Base-by-base conservation (phyloP, 2,888 invertebrate genomes). In the Cephalotes varians region DNA sequence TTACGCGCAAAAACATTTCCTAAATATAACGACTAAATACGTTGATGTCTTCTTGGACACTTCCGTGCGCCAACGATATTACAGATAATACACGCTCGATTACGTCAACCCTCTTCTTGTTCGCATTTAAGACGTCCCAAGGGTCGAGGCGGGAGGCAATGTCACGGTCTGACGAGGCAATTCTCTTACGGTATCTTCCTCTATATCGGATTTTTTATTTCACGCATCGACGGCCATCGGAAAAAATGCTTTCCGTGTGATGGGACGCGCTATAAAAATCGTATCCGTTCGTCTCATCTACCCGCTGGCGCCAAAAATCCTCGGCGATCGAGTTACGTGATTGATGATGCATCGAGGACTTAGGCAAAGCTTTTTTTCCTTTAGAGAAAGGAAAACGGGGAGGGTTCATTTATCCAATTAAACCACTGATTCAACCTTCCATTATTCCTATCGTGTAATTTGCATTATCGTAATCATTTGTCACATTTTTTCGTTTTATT, bases 161-260 rank as follows among this genome's bases (percentile, higher is more conserved):
- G 18, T 72, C 44, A 58, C 25, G 21, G 7, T 56, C 28, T 54
- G 54, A 34, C 49, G 28, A 47, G 60, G 44, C 47, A 73, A n/a
- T n/a, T 37, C 37, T 80, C 60, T 73, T 54, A 73, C 28, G 18
- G 6, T 49, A 73, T 58, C 40, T 60, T 51, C 58, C 37, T 60
- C 49, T 31, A 51, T 74, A 79, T 62, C n/a, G 21, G 34, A 44
- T 71, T 69, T n/a, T n/a, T n/a, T 58, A 77, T 77, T 77, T 82
- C 58, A 58, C 25, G 47, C 81, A 54, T 65, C 58, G 47, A 40
- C 21, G 49, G 21, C 25, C 44, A n/a, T 64, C 18, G 25, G n/a
- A 54, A 65, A 81, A 76, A 81, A 81, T 49, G 56, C 12, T 49
- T 77, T 81, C 47, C 49, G 65, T 60, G 34, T 64, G 77, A 77